Conservation (phyloP, 23 tunicate species). For the Styela plicata region DNA sequence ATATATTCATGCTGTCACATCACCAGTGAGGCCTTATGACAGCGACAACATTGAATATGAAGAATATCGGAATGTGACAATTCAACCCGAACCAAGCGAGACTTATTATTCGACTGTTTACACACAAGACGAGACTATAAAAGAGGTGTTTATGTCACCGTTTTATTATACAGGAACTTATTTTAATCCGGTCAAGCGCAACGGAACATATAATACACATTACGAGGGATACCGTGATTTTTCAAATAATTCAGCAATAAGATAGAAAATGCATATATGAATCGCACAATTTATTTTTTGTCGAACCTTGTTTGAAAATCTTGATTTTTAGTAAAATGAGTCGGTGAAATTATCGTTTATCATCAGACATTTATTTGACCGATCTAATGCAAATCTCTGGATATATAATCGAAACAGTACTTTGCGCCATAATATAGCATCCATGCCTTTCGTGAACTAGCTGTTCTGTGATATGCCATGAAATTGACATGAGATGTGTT, state of each 20-base stretch:
- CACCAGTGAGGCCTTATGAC: background rate
- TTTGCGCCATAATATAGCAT: too few species aligned
- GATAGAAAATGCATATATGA: too few species aligned
- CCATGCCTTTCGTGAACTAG: background rate
- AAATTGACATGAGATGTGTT: background rate
- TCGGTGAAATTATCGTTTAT: too few species aligned
- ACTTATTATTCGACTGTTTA: slow-evolving; percentile 5
- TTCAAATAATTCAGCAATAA: background rate
- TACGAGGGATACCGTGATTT: background rate
- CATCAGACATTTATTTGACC: too few species aligned
- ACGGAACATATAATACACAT: background rate
- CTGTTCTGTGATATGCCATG: background rate
- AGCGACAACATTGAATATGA: background rate
- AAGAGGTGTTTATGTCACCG: slow-evolving; percentile 7
- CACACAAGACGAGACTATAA: slow-evolving; percentile 20
- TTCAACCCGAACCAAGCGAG: background rate
- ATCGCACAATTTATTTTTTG: too few species aligned
- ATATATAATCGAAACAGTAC: too few species aligned
- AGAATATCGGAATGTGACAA: background rate
- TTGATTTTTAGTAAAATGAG: too few species aligned
- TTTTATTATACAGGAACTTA: slow-evolving; percentile 30
- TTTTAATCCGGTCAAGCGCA: slow-evolving; percentile 7
- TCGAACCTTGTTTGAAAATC: too few species aligned
- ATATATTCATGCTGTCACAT: slow-evolving; percentile 9
- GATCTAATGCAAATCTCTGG: too few species aligned